Base-by-base conservation (phyloP, 37 sponge, comb jelly and placozoan species). In the Ephydatia muelleri region DNA sequence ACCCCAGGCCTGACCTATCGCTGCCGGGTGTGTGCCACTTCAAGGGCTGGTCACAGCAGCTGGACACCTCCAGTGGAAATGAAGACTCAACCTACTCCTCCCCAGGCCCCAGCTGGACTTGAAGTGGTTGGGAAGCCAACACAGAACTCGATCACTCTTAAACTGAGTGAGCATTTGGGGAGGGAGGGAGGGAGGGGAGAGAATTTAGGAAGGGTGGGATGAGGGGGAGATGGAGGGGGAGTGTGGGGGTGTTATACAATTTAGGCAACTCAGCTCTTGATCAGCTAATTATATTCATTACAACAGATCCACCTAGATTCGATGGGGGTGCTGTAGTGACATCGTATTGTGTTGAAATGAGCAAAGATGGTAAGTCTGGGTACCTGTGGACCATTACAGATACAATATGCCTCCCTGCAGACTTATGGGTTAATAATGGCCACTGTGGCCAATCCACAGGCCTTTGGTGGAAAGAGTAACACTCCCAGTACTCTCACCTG, bases 291-390 rank as follows among this genome's bases (percentile, higher is more conserved):
- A 13, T 75, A 23, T 34, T 34, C 14, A 22, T 21, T 0, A 75
- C 35, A 35, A 29, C 65, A 93, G 93, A 85, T 34, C 72, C 30
- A 32, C 93, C 93, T 70, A n/a, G 68, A 27, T 49, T 38, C 70
- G 83, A 88, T 85, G 93, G 93, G 26, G 93, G 93, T 25, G 67
- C 93, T 38, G 47, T 75, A 0, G 27, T 93, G 66, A 89, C 70
- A 28, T 78, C 81, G 27, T 88, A 93, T 71, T 76, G 38, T 11
- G 77, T 93, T 6, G 74, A 89, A 47, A 72, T 47, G 72, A 77
- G 73, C 29, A 38, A 57, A 31, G 27, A 4, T 35, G 38, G 34
- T n/a, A 26, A n/a, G n/a, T 22, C 21, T 49, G 43, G 28, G n/a
- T 43, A 8, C 8, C 4, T 43, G 9, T 6, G 9, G 3, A 69